phyloP scores from a whole-genome alignment of 2,888 invertebrate genomes.

The Epinotia demarniana region DNA sequence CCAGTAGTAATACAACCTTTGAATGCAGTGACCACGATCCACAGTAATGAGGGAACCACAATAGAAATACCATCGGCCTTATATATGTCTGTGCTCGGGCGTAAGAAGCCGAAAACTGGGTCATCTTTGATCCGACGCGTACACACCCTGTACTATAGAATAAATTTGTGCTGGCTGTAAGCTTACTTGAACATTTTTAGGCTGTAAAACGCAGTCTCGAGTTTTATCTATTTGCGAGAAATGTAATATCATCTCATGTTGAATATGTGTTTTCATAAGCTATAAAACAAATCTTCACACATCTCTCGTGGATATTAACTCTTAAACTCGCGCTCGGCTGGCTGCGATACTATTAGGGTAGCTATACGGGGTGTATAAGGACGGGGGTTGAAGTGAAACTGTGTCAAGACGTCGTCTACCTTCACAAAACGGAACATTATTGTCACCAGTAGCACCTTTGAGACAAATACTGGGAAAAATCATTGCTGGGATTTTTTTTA shows the following conservation, averaged over 20 bases:
- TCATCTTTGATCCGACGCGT: not conserved
- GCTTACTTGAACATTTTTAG: too few relatives aligned
- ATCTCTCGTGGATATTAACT: too few relatives aligned
- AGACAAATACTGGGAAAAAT: not conserved
- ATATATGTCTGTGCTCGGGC: constrained; percentile 9
- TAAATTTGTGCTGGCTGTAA: not conserved
- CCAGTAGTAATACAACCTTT: not conserved
- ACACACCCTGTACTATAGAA: not conserved
- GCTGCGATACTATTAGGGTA: not conserved
- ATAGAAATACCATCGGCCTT: constrained; percentile 7
- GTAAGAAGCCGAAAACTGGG: constrained; percentile 15
- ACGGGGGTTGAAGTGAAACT: constrained; percentile 3
- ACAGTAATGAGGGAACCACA: constrained; percentile 2
- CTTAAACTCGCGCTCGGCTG: not conserved
- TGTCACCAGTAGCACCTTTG: constrained; percentile 13
- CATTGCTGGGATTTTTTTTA: not conserved
- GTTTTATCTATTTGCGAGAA: too few relatives aligned
- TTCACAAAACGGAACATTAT: constrained; percentile 8
- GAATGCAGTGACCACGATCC: constrained; percentile 9
- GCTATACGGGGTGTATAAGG: not conserved
- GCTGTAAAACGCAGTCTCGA: too few relatives aligned
- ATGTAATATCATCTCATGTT: too few relatives aligned
- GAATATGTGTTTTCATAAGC: too few relatives aligned
- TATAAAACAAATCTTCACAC: too few relatives aligned
- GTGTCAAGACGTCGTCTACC: constrained; percentile 18